Evolutionary conservation across 2,113 vertebrate species (phyloP), one percentile per base, ranked within the genome.

Genomic region (Muntiacus reevesi): DNA sequence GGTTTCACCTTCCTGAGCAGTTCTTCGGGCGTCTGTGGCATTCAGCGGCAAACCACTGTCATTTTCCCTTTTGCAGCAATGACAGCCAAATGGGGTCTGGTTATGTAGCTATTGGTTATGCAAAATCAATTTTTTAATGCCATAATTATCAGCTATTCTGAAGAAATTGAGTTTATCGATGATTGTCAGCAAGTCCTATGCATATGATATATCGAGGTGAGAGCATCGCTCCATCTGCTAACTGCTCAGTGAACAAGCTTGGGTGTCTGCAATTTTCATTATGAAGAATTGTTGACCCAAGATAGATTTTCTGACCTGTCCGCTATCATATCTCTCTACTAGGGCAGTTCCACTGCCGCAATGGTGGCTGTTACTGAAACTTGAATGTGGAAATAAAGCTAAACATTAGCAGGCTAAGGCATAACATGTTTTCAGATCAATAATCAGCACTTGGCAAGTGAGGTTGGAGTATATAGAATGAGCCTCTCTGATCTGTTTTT

Each of bases 91-190:
- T 98, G 94, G 98, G 91, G 92, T 96, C 97, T 76, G 21, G 97
- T 97, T 98, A 96, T 97, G 96, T 93, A 95, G 91, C 95, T 95
- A n/a, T 52, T 97, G 50, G 87, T 98, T 96, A 98, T 97, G 94
- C 97, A 91, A 98, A 98, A 98, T 96, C 98, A 98, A 96, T 98
- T 96, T 91, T 96, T 98, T 98, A 95, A 96, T 98, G 94, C 78
- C 95, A 92, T 97, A 98, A 98, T 98, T 98, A 97, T 96, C 98
- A 98, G 91, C 97, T 95, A 74, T 92, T 83, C 83, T 98, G 98
- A 97, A 96, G 97, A 98, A 98, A 98, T 88, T 97, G 96, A 97
- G 98, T 98, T 98, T 94, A 95, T 97, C 2, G 55, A 98, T 90
- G 94, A 93, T 96, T 96, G 88, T 89, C 97, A 94, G 98, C 97